Evolutionary conservation across 2,113 vertebrate genomes (phyloP), one percentile per base, ranked within the genome.

Genomic region (Takifugu flavidus): DNA sequence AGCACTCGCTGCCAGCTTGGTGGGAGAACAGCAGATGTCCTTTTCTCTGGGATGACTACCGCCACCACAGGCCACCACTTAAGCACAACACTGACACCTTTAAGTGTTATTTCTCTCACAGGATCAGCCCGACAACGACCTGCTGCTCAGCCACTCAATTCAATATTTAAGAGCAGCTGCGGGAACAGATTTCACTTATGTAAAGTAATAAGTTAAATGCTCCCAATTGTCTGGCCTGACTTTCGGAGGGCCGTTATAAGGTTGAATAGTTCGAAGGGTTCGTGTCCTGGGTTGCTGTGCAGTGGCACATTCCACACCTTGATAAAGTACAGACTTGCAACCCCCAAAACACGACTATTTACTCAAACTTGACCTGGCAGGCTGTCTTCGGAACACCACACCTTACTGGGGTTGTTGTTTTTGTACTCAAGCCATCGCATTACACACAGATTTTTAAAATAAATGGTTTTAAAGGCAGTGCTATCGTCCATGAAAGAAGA

Each of bases 1-100:
- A 49, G 54, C 55, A 49, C 59, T 64, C 53, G 3, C 7, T 72
- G 75, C 85, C 89, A 90, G 72, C 70, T 74, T 56, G 72, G 73
- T 69, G 55, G 52, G 66, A 45, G 65, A 86, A 80, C 80, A 86
- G 59, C 60, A 49, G 60, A 54, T 28, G 54, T 64, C 52, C 56
- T 75, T 74, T 65, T 57, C 67, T 58, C 39, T 62, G 72, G 59
- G 46, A 65, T 0, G 6, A 47, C 67, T 29, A 53, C 49, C 31
- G 53, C 55, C 45, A 34, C 51, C 10, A 8, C 44, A 27, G 44
- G 27, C 13, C 0, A 12, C 45, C 25, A 12, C 28, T 54, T 63
- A 62, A 56, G 67, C 28, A 39, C 43, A 62, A 53, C 62, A 34
- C 10, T 56, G 42, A 50, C 25, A 70, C 72, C 64, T 66, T 70